Percentiles rank a stretch among this genome's conserved stretches.
Conservation (phyloP, 1,140 invertebrate species). For the Dryas iulia region DNA sequence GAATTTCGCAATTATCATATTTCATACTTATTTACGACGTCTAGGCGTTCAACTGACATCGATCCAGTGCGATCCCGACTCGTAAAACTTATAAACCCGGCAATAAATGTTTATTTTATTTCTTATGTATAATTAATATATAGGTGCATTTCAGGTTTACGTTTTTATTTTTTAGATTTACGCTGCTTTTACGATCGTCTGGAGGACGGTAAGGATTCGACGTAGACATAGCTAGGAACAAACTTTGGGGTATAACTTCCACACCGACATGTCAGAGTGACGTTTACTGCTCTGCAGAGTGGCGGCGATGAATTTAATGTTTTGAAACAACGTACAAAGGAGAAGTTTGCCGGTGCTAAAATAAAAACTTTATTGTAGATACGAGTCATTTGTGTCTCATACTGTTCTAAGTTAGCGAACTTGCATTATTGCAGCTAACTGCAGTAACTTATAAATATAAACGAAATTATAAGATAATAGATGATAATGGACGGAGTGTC, state of each 20-base stretch:
- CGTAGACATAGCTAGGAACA: neutral
- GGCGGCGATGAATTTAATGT: constrained; percentile 53
- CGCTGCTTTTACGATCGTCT: constrained; percentile 53
- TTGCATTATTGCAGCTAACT: constrained; percentile 40
- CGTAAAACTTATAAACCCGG: constrained; percentile 71
- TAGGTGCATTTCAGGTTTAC: constrained; percentile 35
- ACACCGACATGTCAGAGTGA: constrained; percentile 38
- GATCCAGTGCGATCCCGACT: constrained; percentile 60
- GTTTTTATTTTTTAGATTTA: constrained; percentile 36
- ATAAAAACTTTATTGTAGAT: constrained; percentile 47
- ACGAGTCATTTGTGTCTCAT: constrained; percentile 39
- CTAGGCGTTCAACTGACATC: constrained; percentile 71
- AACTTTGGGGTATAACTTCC: constrained; percentile 24
- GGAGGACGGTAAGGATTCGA: constrained; percentile 14
- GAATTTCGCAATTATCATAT: constrained; percentile 80
- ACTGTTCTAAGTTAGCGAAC: constrained; percentile 15
- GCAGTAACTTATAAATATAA: neutral
- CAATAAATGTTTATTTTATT: constrained; percentile 72
- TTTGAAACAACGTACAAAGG: constrained; percentile 37
- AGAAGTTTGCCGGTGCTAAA: constrained; percentile 41
- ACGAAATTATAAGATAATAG: neutral
- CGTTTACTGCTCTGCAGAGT: constrained; percentile 52
- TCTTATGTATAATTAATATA: constrained; percentile 52
- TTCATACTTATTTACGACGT: constrained; percentile 78
- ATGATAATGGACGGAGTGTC: neutral